A percentile compares a stretch with the other conserved stretches of the same genome.
Evolutionary conservation across 2,113 vertebrate genomes (phyloP).

Genomic region (Brachyhypopomus gauderio): DNA sequence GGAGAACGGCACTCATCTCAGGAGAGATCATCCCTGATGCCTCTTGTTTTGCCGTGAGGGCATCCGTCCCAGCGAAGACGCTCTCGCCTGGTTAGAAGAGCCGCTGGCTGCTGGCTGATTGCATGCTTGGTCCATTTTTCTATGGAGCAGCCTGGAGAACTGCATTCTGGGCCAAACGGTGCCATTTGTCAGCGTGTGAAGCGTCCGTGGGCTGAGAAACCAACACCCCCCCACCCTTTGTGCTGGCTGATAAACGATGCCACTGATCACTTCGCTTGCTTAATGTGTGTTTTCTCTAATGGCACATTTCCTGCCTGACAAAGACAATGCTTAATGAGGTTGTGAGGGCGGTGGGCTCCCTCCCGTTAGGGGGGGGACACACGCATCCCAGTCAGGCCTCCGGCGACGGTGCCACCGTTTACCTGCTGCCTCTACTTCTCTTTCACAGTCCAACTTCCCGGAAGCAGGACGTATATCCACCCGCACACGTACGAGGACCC

Average conservation of each 20-base stretch:
- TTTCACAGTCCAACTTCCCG: slow-evolving; percentile 76
- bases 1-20: background rate
- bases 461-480: slow-evolving; percentile 79
- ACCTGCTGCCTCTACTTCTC: slow-evolving; percentile 14
- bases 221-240: slow-evolving; percentile 22
- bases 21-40: background rate
- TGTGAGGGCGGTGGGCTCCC: slow-evolving; percentile 40
- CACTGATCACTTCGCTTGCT: slow-evolving; percentile 53
- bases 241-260: slow-evolving; percentile 49
- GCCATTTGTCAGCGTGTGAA: slow-evolving; percentile 44
- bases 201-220: background rate
- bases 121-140: background rate
- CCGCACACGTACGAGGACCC: slow-evolving; percentile 82
- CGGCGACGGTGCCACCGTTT: no score
- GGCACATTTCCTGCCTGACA: slow-evolving; percentile 55
- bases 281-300: slow-evolving; percentile 61
- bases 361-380: slow-evolving; percentile 34
- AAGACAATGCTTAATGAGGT: slow-evolving; percentile 57
- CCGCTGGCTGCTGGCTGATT: background rate
- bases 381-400: no score
- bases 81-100: slow-evolving; percentile 5
- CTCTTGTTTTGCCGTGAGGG: background rate
- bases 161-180: slow-evolving; percentile 18
- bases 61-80: background rate
- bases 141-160: slow-evolving; percentile 4